phyloP scores from a whole-genome alignment of 2,888 invertebrate species.

The Thymelicus lineola region DNA sequence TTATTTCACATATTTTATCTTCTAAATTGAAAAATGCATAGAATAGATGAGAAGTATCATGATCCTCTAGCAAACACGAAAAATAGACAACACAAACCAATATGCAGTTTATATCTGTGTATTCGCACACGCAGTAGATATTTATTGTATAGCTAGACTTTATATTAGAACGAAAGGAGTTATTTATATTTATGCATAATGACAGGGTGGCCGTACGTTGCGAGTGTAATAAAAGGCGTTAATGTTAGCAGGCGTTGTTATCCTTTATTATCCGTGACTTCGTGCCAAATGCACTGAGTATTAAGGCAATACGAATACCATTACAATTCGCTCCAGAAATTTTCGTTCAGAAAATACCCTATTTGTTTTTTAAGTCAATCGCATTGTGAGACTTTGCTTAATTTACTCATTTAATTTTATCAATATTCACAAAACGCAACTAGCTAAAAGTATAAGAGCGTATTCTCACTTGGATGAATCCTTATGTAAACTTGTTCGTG shows the following conservation, averaged over 20 bases:
- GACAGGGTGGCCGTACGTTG: slow-evolving; percentile 18
- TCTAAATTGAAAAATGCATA: not conserved
- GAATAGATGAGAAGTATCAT: not conserved
- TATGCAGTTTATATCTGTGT: not conserved
- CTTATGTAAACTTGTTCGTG: no score
- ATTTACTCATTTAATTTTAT: not conserved
- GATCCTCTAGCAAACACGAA: not conserved
- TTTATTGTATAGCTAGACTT: not conserved
- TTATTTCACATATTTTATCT: not conserved
- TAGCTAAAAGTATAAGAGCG: no score
- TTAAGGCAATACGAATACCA: slow-evolving; percentile 22
- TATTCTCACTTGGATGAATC: no score
- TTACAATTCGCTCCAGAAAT: slow-evolving; percentile 7
- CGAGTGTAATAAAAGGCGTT: slow-evolving; percentile 34
- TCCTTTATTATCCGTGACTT: slow-evolving; percentile 35
- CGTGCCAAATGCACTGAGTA: slow-evolving; percentile 31
- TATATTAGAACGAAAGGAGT: slow-evolving; percentile 9
- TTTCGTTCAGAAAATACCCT: slow-evolving; percentile 1
- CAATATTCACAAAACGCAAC: no score
- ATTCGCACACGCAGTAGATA: not conserved
- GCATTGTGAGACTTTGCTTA: not conserved
- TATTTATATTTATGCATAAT: slow-evolving; percentile 21
- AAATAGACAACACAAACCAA: not conserved
- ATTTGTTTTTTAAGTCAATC: slow-evolving; percentile 9
- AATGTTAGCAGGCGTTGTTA: slow-evolving; percentile 34